These are phyloP conservation scores for Saxicola maurus DNA, from an alignment of 2,797 vertebrate species.

Conservation along the genomic window DNA sequence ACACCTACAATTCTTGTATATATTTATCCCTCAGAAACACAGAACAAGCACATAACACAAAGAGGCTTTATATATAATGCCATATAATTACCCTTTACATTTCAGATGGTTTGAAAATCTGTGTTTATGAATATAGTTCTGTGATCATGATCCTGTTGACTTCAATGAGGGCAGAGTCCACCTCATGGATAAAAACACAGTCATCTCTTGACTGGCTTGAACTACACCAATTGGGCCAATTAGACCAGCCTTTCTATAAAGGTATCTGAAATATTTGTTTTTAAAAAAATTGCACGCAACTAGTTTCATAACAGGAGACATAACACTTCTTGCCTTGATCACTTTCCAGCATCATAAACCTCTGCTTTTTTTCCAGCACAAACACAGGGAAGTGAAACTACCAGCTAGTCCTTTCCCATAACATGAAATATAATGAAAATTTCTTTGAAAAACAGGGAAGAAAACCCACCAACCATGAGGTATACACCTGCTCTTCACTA, in stretches of 20 bases:
- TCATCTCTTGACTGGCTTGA: not conserved
- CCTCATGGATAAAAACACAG: not conserved
- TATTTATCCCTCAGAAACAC: constrained; percentile 62
- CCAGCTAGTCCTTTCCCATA: not conserved
- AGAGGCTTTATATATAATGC: constrained; percentile 69
- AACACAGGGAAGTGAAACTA: not conserved
- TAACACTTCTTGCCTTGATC: constrained; percentile 19
- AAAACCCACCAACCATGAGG: not conserved
- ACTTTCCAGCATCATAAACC: not conserved
- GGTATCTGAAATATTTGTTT: not conserved
- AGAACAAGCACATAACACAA: constrained; percentile 67
- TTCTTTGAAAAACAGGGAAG: not conserved
- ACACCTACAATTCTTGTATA: constrained; percentile 68
- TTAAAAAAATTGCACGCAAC: not conserved
- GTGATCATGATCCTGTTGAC: constrained; percentile 23
- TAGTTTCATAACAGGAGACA: constrained; percentile 3
- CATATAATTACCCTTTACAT: constrained; percentile 70
- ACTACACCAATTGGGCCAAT: not conserved
- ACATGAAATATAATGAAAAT: not conserved
- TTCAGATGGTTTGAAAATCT: constrained; percentile 70
- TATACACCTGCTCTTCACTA: not conserved
- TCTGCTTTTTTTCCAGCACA: not conserved
- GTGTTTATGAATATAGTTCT: constrained; percentile 65
- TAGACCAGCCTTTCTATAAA: constrained; percentile 40
- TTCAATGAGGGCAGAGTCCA: not conserved